Base-by-base conservation (phyloP, 2,888 invertebrate genomes). In the Acronicta leporina region DNA sequence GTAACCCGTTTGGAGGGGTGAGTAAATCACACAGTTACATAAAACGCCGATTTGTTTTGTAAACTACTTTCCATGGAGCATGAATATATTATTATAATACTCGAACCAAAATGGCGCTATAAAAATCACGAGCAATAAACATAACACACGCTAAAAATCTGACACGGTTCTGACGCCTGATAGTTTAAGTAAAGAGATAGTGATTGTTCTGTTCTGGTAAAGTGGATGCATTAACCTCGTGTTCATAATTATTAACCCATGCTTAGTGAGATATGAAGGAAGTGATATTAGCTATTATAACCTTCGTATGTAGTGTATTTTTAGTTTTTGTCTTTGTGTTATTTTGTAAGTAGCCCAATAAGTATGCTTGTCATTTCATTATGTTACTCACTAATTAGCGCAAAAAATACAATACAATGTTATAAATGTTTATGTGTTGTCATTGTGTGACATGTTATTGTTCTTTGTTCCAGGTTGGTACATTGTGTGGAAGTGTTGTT, bases 401-500 rank as follows among this genome's bases (percentile, higher is more conserved):
- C 44, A 46, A 51, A 57, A 46, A 51, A 56, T 27, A 14, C 50
- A n/a, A 42, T 54, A 47, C 50, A 13, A 52, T 52, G 33, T n/a
- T 65, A 27, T 16, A 41, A 35, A 43, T 40, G 8, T 42, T 38
- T 13, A 33, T 1, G 3, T 57, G 38, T 30, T 49, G 53, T 52
- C 46, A 48, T 54, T 38, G 7, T 13, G 6, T 52, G 42, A 57
- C 33, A 67, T 71, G 61, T 63, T 67, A 57, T 74, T 81, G 80
- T 85, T 82, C 85, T 87, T 90, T 92, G 86, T 96, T 96, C 2
- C 91, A 98, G 98, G 98, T 84, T 98, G 98, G 98, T 98, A 97
- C 89, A 95, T 98, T 64, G 97, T 98, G 74, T 98, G 98, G 98
- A 98, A 97, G 92, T 96, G 98, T 74, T 98, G 98, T 90, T 92